Percentiles rank a stretch among this genome's conserved stretches.
Evolutionary conservation across 2,113 vertebrate species (phyloP).

Genomic region (Prionailurus viverrinus): DNA sequence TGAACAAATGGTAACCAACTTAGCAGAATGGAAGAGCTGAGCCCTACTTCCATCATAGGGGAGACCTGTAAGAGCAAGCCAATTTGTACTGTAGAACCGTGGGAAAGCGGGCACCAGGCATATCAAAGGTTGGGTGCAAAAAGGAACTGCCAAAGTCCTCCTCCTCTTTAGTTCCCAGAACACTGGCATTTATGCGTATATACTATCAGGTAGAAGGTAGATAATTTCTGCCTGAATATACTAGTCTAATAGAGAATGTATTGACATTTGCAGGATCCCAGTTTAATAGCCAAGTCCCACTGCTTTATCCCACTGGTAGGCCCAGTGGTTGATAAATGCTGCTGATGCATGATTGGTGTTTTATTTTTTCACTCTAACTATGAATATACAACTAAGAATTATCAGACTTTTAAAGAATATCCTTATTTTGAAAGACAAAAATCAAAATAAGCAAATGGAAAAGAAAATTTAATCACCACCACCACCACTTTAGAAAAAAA

Average conservation of each 20-base stretch:
- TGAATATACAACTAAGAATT: neutral
- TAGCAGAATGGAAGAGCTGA: neutral
- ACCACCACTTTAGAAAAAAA: neutral
- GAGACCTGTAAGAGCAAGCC: neutral
- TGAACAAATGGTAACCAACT: neutral
- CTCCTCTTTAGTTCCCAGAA: neutral
- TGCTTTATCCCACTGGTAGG: neutral
- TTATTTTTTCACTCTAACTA: neutral
- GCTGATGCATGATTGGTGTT: neutral
- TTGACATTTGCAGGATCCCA: neutral
- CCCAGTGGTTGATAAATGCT: neutral
- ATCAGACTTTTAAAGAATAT: neutral
- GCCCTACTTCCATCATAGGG: neutral
- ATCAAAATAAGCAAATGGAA: conserved; percentile 23
- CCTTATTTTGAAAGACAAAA: conserved; percentile 15
- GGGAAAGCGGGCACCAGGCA: neutral
- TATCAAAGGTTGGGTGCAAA: neutral
- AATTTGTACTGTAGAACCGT: neutral
- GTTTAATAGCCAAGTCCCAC: neutral
- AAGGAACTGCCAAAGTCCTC: neutral
- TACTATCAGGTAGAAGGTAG: neutral
- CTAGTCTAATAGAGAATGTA: neutral
- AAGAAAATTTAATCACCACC: neutral
- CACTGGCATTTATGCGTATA: neutral
- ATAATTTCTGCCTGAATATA: neutral